phyloP scores from a whole-genome alignment of 2,113 vertebrate species.

The Gila orcuttii region DNA sequence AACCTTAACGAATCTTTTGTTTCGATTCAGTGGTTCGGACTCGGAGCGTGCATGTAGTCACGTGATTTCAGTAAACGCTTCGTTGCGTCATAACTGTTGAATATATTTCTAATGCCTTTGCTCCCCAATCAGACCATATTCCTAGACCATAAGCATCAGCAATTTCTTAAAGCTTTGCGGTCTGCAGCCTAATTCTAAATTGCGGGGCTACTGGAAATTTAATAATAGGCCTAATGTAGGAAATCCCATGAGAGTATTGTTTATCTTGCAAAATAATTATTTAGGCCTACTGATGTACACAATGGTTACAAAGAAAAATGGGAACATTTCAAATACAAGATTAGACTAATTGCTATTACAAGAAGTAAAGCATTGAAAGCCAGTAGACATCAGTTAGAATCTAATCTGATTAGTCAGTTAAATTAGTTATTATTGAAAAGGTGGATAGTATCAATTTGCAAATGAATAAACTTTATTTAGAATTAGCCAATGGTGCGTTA shows the following conservation, averaged over 20 bases:
- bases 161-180: neutral
- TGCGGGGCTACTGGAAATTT: neutral
- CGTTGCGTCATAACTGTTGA: too few species aligned
- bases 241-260: neutral
- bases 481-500: neutral
- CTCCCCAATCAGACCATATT: neutral
- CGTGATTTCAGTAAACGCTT: too few species aligned
- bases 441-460: neutral
- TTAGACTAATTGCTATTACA: neutral
- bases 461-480: neutral
- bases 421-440: too few species aligned
- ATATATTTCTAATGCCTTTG: neutral
- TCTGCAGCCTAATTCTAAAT: too few species aligned
- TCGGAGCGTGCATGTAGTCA: too few species aligned
- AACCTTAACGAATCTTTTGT: too few species aligned
- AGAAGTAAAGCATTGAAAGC: slow-evolving; percentile 8
- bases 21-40: too few species aligned
- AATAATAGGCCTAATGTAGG: neutral
- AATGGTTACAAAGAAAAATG: neutral
- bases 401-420: too few species aligned
- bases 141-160: neutral
- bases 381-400: too few species aligned
- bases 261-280: neutral
- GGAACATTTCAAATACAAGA: neutral
- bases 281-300: neutral